These are phyloP conservation scores for Pica pica DNA, from an alignment of 2,113 vertebrate genomes.

Conservation along the genomic window DNA sequence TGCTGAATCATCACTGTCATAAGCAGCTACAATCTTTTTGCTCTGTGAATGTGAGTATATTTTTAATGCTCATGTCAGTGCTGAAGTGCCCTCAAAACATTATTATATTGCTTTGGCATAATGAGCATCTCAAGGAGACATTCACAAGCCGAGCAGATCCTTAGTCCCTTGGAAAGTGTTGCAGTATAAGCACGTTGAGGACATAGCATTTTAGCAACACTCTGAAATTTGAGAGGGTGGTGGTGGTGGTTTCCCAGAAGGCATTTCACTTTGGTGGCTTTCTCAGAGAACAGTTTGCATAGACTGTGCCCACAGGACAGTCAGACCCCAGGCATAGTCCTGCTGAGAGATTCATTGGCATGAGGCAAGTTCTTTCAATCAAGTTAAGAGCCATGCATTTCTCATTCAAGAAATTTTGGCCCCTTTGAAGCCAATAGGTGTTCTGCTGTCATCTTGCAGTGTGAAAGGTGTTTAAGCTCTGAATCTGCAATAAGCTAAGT, in stretches of 20 bases:
- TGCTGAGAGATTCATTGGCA: background rate
- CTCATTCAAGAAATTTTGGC: background rate
- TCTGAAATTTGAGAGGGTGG: background rate
- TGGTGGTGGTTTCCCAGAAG: background rate
- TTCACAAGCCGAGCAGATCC: background rate
- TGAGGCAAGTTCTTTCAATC: background rate
- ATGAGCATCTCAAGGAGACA: background rate
- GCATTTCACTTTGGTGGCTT: background rate
- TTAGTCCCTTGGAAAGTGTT: background rate
- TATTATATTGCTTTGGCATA: background rate
- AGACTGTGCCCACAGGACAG: background rate
- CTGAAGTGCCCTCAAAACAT: background rate
- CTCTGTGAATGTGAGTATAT: background rate
- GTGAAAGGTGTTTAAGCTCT: background rate
- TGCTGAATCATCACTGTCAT: background rate
- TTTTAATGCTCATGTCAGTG: background rate
- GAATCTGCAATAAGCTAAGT: background rate
- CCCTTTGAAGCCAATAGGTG: background rate
- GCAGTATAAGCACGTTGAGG: background rate
- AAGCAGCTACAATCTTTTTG: background rate
- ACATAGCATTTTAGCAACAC: background rate
- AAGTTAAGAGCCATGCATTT: background rate
- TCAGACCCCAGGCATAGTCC: background rate
- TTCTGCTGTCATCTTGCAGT: background rate
- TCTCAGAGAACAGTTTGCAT: background rate